Percentiles rank a stretch among this genome's conserved stretches.
phyloP scores from a whole-genome alignment of 2,888 invertebrate species.

The Plagodis dolabraria region DNA sequence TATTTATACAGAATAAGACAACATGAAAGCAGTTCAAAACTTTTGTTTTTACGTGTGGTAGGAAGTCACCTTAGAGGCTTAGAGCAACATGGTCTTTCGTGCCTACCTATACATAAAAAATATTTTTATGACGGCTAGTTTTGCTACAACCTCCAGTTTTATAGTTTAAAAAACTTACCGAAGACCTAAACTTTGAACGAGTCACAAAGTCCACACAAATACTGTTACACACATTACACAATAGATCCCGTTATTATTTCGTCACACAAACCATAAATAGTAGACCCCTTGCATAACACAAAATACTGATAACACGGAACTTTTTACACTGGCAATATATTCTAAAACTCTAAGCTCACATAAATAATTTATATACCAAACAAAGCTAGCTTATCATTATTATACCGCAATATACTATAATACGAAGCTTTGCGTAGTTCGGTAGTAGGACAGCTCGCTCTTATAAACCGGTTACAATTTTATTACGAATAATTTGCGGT shows the following conservation, averaged over 20 bases:
- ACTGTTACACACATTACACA: constrained; percentile 9
- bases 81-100: too few species aligned
- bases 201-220: too few species aligned
- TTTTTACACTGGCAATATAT: constrained; percentile 25
- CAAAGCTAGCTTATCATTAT: constrained; percentile 48
- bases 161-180: too few species aligned
- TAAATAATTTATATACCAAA: constrained; percentile 46
- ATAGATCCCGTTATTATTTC: constrained; percentile 26
- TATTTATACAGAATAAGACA: too few species aligned
- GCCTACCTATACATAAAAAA: too few species aligned
- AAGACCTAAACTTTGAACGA: too few species aligned
- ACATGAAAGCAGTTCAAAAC: too few species aligned
- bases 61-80: too few species aligned
- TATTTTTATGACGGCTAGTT: too few species aligned
- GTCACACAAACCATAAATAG: constrained; percentile 7
- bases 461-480: constrained; percentile 56
- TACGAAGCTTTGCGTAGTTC: constrained; percentile 58
- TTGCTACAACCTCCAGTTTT: too few species aligned
- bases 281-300: constrained; percentile 13
- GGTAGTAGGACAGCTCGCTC: constrained; percentile 59
- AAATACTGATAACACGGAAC: constrained; percentile 9
- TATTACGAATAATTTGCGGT: constrained; percentile 33
- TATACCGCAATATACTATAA: constrained; percentile 46
- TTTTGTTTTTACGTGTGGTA: too few species aligned
- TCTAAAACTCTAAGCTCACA: constrained; percentile 30